phyloP scores from a whole-genome alignment of 2,113 vertebrate species.

The Cairina moschata region DNA sequence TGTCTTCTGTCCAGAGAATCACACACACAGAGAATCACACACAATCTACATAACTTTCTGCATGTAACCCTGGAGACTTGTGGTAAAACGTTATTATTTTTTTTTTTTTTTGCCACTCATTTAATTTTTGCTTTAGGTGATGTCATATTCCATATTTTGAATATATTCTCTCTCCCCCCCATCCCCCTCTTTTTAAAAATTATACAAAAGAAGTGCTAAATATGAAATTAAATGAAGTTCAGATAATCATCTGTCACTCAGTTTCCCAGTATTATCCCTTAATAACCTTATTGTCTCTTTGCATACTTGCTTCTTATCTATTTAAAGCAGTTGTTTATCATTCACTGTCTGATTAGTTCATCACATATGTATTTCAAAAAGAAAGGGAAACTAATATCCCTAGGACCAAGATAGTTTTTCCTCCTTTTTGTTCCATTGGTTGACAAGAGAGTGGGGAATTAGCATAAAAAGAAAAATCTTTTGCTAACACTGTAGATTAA shows the following conservation, averaged over 20 bases:
- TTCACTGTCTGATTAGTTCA: slow-evolving; percentile 7
- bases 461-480: background rate
- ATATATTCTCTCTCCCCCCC: background rate
- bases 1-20: background rate
- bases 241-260: slow-evolving; percentile 35
- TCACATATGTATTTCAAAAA: slow-evolving; percentile 10
- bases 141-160: background rate
- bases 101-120: background rate
- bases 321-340: slow-evolving; percentile 58
- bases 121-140: background rate
- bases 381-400: background rate
- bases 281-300: slow-evolving; percentile 55
- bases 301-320: slow-evolving; percentile 49
- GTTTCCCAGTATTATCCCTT: slow-evolving; percentile 24
- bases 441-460: slow-evolving; percentile 5
- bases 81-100: background rate
- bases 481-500: background rate
- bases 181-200: rapidly evolving
- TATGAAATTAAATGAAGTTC: slow-evolving; percentile 49
- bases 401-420: slow-evolving; percentile 1
- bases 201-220: slow-evolving; percentile 43
- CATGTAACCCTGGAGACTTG: background rate
- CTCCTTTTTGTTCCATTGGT: slow-evolving; percentile 33
- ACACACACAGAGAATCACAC: background rate
- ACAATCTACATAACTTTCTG: background rate